phyloP scores from a whole-genome alignment of 2,888 invertebrate genomes.

The Tenthredo amoena region DNA sequence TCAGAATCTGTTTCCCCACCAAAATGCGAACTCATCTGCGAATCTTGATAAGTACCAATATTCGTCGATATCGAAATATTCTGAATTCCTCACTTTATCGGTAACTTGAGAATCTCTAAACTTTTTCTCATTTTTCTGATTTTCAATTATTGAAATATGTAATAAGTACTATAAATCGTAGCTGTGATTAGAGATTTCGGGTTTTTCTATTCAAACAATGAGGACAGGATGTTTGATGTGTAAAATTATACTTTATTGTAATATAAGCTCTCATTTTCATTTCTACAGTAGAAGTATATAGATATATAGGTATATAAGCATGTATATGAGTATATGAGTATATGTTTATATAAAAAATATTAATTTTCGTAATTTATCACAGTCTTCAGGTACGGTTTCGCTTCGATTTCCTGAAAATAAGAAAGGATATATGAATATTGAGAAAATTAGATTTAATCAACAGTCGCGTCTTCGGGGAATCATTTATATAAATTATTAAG shows the following conservation, averaged over 20 bases:
- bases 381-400: constrained; percentile 73
- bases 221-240: neutral
- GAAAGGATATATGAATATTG: constrained; percentile 61
- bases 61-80: neutral
- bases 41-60: too few relatives aligned
- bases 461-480: constrained; percentile 24
- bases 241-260: constrained; percentile 37
- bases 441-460: neutral
- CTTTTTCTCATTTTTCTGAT: too few relatives aligned
- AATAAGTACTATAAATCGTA: neutral
- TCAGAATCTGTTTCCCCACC: too few relatives aligned
- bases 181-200: neutral
- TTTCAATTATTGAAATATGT: too few relatives aligned
- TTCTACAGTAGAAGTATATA: constrained; percentile 21
- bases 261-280: neutral
- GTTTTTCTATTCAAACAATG: neutral
- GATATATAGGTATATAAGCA: constrained; percentile 7
- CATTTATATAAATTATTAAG: constrained; percentile 52
- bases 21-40: too few relatives aligned
- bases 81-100: neutral
- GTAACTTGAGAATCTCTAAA: too few relatives aligned
- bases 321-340: constrained; percentile 26
- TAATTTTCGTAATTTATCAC: constrained; percentile 67
- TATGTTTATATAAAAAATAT: constrained; percentile 28
- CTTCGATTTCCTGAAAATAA: constrained; percentile 71